Base-by-base conservation (phyloP, 2,888 invertebrate genomes). In the Hydrotaea cyrtoneurina region DNA sequence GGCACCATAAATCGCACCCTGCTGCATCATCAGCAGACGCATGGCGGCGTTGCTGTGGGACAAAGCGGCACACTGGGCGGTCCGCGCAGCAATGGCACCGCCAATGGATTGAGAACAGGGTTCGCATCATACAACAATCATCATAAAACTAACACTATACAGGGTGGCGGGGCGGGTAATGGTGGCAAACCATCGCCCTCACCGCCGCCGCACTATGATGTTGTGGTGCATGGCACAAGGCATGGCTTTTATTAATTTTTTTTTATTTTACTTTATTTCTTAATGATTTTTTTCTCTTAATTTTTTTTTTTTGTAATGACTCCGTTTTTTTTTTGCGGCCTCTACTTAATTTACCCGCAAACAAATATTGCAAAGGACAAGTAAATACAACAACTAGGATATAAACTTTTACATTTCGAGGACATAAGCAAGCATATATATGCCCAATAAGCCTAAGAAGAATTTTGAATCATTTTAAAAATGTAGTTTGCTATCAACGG, bases 161-260 rank as follows among this genome's bases (percentile, higher is more conserved):
- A 87, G 86, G 87, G 87, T 86, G 83, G 87, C 86, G 88, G 89
- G 87, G 86, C 78, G 86, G 88, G 87, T 88, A 88, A 85, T 86
- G 88, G 88, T 87, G 90, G 90, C 80, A 90, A 89, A 86, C 88
- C 92, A 89, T 92, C 91, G 86, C 91, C 92, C 89, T 92, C 92
- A 87, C 92, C 92, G 88, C 92, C 92, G 89, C 92, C 92, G 87
- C 91, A 91, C 90, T 93, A 93, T 92, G 92, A 92, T 92, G 90
- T 90, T 90, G 91, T 92, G 92, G 92, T 93, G 92, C 92, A 93
- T 92, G 92, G 92, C 92, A 92, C 92, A 92, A 93, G 92, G 92
- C 92, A 93, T 92, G 92, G 92, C 89, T 91, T 92, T 90, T 90
- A 88, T 89, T 89, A 81, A 88, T 87, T 88, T 90, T 86, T 79